Evolutionary conservation across 2,113 vertebrate genomes (phyloP), one percentile per base, ranked within the genome.

Genomic region (Columba janthina): DNA sequence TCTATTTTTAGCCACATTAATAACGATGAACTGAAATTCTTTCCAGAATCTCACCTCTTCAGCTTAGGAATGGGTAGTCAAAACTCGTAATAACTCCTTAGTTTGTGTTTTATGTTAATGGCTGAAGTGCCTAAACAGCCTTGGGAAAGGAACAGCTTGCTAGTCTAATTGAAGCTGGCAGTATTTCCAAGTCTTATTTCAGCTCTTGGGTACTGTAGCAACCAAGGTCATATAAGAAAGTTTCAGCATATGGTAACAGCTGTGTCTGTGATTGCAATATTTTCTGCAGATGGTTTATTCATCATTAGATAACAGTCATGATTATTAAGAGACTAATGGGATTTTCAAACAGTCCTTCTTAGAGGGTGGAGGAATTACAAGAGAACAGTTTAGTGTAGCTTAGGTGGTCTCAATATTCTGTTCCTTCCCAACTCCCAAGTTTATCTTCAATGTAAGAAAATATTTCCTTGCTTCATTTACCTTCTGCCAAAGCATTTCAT

Each of bases 111-210:
- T 90, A 85, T 89, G 71, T 90, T 97, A 98, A 96, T 96, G 96
- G 94, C 62, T 83, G 61, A 94, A 97, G 89, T 84, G 95, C 94
- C 88, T 85, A 86, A 96, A 88, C 94, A 95, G 96, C 94, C 97
- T 97, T 94, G 96, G 97, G 96, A 97, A 97, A 96, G 87, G 97
- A 97, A 97, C 96, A 87, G 96, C 80, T 97, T 97, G 97, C 94
- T 38, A 57, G 81, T 93, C 96, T 98, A 98, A 98, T 97, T 97
- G 97, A 98, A 95, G 88, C 95, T 97, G 97, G 97, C 97, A 97
- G 91, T 95, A 94, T 96, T 91, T 95, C 94, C 83, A 93, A 2
- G 58, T 97, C 91, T 97, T 97, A 89, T 96, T 96, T 97, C 96
- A 94, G 89, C 94, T 97, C 67, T 42, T 91, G 97, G 96, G 96